phyloP scores from a whole-genome alignment of 2,113 vertebrate genomes.

The Dipodomys merriami region DNA sequence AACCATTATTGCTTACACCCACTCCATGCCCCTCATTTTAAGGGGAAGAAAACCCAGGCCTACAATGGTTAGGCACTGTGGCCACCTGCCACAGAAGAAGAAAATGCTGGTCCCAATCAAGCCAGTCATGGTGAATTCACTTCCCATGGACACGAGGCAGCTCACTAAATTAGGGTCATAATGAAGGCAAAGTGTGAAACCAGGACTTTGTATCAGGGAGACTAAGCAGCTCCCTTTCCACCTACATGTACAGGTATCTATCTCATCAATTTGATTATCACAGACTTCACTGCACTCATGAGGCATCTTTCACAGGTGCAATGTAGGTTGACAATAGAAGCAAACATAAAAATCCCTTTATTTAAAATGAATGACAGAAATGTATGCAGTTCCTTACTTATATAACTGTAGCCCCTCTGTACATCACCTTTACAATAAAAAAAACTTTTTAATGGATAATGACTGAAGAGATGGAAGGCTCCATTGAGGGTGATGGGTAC shows the following conservation, averaged over 20 bases:
- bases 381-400: too few species aligned
- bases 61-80: too few species aligned
- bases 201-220: neutral
- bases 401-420: too few species aligned
- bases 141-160: rapidly evolving
- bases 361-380: too few species aligned
- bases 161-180: neutral
- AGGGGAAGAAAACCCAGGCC: neutral
- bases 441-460: too few species aligned
- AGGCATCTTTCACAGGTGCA: neutral
- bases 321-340: neutral
- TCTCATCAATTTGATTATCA: neutral
- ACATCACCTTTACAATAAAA: too few species aligned
- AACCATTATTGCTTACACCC: neutral
- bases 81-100: neutral
- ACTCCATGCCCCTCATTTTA: neutral
- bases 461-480: too few species aligned
- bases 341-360: neutral
- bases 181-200: neutral
- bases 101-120: rapidly evolving
- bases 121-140: too few species aligned
- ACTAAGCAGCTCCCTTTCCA: neutral
- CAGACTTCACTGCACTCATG: neutral
- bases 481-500: too few species aligned
- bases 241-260: neutral